Evolutionary conservation across 2,113 vertebrate species (phyloP), one percentile per base, ranked within the genome.

Genomic region (Limanda limanda): DNA sequence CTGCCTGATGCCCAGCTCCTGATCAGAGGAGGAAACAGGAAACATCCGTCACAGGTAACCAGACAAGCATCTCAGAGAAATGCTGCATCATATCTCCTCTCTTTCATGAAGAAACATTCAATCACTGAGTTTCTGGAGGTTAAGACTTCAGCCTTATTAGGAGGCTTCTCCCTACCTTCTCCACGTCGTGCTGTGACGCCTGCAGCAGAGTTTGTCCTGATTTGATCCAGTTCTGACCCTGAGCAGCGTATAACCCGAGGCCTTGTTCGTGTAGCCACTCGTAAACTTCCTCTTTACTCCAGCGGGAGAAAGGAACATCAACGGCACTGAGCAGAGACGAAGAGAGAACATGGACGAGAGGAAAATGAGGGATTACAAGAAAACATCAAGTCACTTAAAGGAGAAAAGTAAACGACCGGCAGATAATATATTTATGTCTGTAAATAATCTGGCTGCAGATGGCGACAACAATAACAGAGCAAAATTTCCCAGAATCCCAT

Each of bases 1-100:
- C 81, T 97, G 95, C 76, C 96, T 98, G 89, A 99, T 96, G 57
- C 96, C 96, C 84, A 99, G 87, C 92, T 99, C 98, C 98, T 99
- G 84, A 5, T 66, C 48, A 25, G 40, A 51, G 47, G 47, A 51
- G 5, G 31, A 31, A 31, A 31, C 31, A 31, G 31, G 31, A 17
- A 18, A 47, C 47, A 48, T 17, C 47, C 17, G 47, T 48, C 17
- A 48, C 31, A 35, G 31, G 31, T 7, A 35, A 35, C 27, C 27
- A 27, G 27, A 3, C 1, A 3, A 17, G 11, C 45, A 13, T 17
- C 6, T 47, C 45, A 13, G 25, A 27, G 25, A 27, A 27, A 27
- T 4, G 25, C 25, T 27, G 31, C 31, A 7, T 31, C 31, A 31
- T 6, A 31, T 31, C 31, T 31, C 31, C 6, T 31, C 31, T 31